Evolutionary conservation across 2,113 vertebrate species (phyloP).

Genomic region (Dromas ardeola): DNA sequence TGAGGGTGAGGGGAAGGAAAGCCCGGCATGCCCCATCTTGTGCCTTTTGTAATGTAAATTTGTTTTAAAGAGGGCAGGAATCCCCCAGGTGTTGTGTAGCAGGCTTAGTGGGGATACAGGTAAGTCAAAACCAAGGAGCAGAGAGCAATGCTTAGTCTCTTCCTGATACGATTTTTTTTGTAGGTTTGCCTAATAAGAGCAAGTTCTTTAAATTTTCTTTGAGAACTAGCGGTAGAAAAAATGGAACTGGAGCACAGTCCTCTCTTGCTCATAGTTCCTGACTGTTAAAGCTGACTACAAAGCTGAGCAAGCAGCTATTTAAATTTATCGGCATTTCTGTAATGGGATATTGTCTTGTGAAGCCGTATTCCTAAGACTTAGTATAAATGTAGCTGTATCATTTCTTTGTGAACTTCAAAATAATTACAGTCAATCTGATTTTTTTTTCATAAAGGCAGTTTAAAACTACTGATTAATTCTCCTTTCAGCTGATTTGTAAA

Average conservation of each 20-base stretch:
- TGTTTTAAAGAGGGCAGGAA: not conserved
- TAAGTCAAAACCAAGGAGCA: not conserved
- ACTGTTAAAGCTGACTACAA: not conserved
- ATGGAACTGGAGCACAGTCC: not conserved
- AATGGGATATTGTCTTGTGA: not conserved
- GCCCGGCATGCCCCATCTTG: not conserved
- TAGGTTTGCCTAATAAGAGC: not conserved
- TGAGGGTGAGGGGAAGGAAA: not conserved
- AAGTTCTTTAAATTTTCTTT: not conserved
- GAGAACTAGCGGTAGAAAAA: not conserved
- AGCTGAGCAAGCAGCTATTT: not conserved
- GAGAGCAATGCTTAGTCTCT: not conserved
- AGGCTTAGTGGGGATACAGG: not conserved
- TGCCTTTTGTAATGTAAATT: not conserved
- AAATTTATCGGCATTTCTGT: not conserved
- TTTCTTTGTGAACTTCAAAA: not conserved
- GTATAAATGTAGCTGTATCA: not conserved
- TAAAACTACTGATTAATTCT: not conserved
- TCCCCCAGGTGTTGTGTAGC: not conserved
- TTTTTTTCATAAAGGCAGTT: not conserved
- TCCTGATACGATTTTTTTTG: not conserved
- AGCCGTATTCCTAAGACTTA: not conserved
- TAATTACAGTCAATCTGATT: not conserved
- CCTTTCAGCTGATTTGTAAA: not conserved
- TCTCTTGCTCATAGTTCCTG: not conserved